A percentile compares a stretch with the other conserved stretches of the same genome.
phyloP scores from a whole-genome alignment of 1,140 invertebrate genomes.

The Pseudomyrmex sp. region DNA sequence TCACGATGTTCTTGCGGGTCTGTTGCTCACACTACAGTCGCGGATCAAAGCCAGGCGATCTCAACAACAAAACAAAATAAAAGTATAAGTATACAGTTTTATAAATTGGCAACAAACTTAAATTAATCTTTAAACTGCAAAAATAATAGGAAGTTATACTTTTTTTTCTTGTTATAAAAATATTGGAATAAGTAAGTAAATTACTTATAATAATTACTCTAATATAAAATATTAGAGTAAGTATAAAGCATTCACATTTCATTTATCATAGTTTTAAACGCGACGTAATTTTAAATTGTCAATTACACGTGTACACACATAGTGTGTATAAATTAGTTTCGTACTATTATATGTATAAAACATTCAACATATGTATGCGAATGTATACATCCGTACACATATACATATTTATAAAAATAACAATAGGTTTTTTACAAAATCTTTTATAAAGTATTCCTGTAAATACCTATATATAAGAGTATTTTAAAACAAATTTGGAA shows the following conservation, averaged over 20 bases:
- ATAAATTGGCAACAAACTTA: conserved; percentile 13
- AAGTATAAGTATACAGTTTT: conserved; percentile 67
- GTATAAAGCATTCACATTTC: no score
- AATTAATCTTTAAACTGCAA: background rate
- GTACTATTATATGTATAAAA: no score
- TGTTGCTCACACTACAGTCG: conserved; percentile 92
- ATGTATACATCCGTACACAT: background rate
- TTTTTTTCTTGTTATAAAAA: no score
- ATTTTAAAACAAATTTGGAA: background rate
- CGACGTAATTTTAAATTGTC: conserved; percentile 3
- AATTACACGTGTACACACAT: conserved; percentile 7
- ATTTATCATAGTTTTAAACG: background rate
- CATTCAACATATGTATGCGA: background rate
- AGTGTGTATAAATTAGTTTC: no score
- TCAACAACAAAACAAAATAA: conserved; percentile 80
- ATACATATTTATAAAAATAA: conserved; percentile 2
- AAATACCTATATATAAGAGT: conserved; percentile 31
- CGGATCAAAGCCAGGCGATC: conserved; percentile 89
- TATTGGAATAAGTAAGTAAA: no score
- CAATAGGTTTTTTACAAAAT: background rate
- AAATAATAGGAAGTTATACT: background rate
- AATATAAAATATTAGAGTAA: no score
- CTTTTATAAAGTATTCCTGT: conserved; percentile 34
- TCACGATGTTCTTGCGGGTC: conserved; percentile 94
- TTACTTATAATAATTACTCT: no score